Conservation (phyloP, 2,888 invertebrate genomes). For the Morpho helenor region DNA sequence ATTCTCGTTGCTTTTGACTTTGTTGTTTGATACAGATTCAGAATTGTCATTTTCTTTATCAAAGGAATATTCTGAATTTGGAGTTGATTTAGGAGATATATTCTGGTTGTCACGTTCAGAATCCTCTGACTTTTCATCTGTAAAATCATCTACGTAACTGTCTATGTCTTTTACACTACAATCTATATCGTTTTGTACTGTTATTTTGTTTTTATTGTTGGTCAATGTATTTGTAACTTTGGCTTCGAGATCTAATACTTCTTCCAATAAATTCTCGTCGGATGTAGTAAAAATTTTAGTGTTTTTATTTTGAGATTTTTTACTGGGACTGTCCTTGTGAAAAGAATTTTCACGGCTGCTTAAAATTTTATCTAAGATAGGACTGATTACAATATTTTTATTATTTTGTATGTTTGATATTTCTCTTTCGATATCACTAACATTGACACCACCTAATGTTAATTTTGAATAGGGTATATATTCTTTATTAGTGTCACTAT, state of each 20-base stretch:
- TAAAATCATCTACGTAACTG: conserved; percentile 71
- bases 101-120: conserved; percentile 29
- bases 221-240: conserved; percentile 53
- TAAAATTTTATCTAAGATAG: conserved; percentile 62
- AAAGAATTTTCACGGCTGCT: conserved; percentile 61
- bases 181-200: conserved; percentile 30
- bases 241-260: conserved; percentile 62
- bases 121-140: conserved; percentile 59
- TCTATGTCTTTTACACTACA: conserved; percentile 39
- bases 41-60: conserved; percentile 5
- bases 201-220: conserved; percentile 35
- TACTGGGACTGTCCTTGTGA: conserved; percentile 41
- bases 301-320: conserved; percentile 33
- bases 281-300: conserved; percentile 57
- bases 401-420: conserved; percentile 51
- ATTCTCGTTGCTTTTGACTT: conserved; percentile 11
- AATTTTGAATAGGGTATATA: conserved; percentile 73
- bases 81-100: conserved; percentile 22
- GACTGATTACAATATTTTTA: conserved; percentile 52
- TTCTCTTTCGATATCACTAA: conserved; percentile 66
- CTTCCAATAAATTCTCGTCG: conserved; percentile 67
- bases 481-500: conserved; percentile 41
- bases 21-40: conserved; percentile 1
- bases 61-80: conserved; percentile 9
- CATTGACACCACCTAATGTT: conserved; percentile 64